Conservation (phyloP, 2,797 vertebrate species). For the Ciconia nigra region DNA sequence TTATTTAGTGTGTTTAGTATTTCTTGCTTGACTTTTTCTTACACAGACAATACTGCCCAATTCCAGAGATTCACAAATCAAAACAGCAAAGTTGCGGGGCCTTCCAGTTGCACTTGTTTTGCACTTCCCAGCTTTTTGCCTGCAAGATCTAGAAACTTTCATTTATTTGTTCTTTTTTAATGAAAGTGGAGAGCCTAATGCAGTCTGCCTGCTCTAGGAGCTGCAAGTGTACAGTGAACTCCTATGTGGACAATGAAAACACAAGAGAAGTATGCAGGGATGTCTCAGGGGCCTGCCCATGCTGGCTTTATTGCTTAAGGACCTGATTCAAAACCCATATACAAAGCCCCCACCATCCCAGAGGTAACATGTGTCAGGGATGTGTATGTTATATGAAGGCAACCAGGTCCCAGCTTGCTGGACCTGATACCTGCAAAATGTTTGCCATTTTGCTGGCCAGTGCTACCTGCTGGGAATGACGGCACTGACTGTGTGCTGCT, state of each 20-base stretch:
- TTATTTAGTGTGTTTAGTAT: constrained; percentile 11
- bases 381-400: fast-evolving
- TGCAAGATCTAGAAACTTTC: neutral
- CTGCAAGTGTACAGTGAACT: neutral
- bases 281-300: neutral
- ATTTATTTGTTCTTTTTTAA: neutral
- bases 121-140: neutral
- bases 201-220: neutral
- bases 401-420: neutral
- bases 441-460: neutral
- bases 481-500: neutral
- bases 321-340: neutral
- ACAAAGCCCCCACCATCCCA: neutral
- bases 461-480: neutral
- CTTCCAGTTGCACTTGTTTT: neutral
- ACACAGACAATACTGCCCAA: neutral
- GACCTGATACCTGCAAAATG: neutral
- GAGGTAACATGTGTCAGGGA: neutral
- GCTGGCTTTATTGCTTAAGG: neutral
- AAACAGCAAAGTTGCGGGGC: neutral
- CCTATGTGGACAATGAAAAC: neutral
- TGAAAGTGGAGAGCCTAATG: neutral
- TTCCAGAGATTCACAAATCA: constrained; percentile 32
- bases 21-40: neutral
- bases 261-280: fast-evolving